Percentiles rank a stretch among this genome's conserved stretches.
Evolutionary conservation across 1,140 invertebrate species (phyloP).

Genomic region (Drosophila equinoxialis): DNA sequence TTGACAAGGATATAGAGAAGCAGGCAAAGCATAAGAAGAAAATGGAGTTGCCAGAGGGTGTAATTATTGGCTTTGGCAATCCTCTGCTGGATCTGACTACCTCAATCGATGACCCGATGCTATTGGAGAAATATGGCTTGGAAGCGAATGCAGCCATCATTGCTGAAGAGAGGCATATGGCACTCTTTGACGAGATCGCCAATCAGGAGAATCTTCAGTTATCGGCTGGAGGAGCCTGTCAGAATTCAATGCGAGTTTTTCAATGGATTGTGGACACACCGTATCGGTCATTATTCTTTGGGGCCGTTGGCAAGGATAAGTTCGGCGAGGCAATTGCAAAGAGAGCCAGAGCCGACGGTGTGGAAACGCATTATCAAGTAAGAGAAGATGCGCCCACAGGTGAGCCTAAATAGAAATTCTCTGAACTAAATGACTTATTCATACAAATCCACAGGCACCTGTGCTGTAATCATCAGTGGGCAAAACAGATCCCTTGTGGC

Average conservation of each 20-base stretch:
- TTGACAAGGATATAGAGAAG: not conserved
- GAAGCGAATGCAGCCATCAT: slow-evolving; percentile 96
- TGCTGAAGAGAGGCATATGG: slow-evolving; percentile 93
- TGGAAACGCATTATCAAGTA: slow-evolving; percentile 93
- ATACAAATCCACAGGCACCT: slow-evolving; percentile 86
- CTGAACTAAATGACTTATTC: not conserved
- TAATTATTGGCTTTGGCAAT: slow-evolving; percentile 63
- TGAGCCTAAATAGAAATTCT: not conserved
- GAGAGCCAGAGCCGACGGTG: slow-evolving; percentile 90
- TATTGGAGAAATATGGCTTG: slow-evolving; percentile 92
- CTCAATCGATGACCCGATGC: slow-evolving; percentile 28
- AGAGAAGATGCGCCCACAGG: slow-evolving; percentile 89
- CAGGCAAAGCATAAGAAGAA: not conserved
- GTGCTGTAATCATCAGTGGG: slow-evolving; percentile 89
- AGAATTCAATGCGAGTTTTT: slow-evolving; percentile 95
- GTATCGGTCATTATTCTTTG: slow-evolving; percentile 93
- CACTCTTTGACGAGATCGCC: slow-evolving; percentile 85
- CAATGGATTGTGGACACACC: slow-evolving; percentile 96
- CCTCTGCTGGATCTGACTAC: slow-evolving; percentile 63
- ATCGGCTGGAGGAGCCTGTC: slow-evolving; percentile 96
- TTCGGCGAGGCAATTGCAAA: slow-evolving; percentile 93
- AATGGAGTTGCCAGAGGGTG: slow-evolving; percentile 41
- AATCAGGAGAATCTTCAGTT: slow-evolving; percentile 91
- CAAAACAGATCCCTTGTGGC: slow-evolving; percentile 55
- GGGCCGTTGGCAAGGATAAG: slow-evolving; percentile 96